Conservation (phyloP, 2,797 vertebrate species). For the Falco peregrinus region DNA sequence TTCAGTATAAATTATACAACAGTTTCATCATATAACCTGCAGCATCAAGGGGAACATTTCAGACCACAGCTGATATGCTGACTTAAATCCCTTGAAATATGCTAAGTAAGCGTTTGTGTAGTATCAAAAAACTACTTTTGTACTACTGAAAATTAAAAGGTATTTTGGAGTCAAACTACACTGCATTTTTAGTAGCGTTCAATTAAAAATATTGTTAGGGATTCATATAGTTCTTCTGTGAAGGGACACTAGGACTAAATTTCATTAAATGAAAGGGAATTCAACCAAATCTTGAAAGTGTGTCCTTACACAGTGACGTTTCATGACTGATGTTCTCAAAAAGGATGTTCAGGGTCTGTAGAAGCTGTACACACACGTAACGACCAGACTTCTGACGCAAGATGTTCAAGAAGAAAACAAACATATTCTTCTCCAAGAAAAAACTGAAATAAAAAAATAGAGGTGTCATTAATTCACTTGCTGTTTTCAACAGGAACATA, state of each 20-base stretch:
- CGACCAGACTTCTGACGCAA: constrained; percentile 96
- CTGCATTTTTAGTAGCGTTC: not conserved
- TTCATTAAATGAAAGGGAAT: not conserved
- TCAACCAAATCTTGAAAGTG: not conserved
- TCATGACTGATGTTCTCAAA: constrained; percentile 99
- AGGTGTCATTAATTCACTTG: not conserved
- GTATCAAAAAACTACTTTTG: not conserved
- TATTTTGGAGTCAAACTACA: not conserved
- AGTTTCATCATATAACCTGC: not conserved
- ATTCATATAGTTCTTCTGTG: not conserved
- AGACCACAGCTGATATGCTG: not conserved
- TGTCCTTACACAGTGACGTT: constrained; percentile 93
- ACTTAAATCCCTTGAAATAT: not conserved
- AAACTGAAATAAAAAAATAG: constrained; percentile 81
- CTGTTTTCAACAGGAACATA: not conserved
- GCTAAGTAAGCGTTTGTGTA: not conserved
- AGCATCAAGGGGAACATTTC: not conserved
- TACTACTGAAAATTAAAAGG: not conserved
- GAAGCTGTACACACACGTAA: constrained; percentile 97
- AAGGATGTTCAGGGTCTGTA: constrained; percentile 98
- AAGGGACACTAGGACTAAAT: not conserved
- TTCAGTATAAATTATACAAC: not conserved
- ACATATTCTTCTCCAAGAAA: constrained; percentile 99
- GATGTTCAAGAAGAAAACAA: constrained; percentile 98
- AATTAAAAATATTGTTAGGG: not conserved